Evolutionary conservation across 2,113 vertebrate genomes (phyloP), one percentile per base, ranked within the genome.

Genomic region (Spheniscus mendiculus): DNA sequence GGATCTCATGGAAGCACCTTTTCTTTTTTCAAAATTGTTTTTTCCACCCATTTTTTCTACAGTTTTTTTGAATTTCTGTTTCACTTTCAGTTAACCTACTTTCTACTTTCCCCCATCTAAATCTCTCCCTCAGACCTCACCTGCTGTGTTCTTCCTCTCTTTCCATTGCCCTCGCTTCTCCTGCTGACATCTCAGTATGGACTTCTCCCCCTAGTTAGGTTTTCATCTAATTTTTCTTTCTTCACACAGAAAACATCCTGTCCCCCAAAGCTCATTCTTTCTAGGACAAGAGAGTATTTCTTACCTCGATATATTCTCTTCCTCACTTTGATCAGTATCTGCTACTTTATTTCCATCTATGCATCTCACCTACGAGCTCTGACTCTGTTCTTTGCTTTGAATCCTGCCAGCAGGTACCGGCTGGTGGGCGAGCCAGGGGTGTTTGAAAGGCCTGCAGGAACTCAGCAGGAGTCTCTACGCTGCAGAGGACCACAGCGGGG

Each of bases 311-410:
- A n/a, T 18, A 40, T 58, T 79, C 16, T 47, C 42, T 32, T 87
- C 19, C 40, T 89, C 23, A 22, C 42, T 96, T 96, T 95, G 90
- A 97, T 97, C 87, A 83, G 89, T 55, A 66, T 85, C 93, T 95
- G 86, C 87, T 90, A 79, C 81, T 95, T 85, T 52, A 89, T 79
- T 70, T 76, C 56, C 49, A 56, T 12, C 34, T 50, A 15, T 29
- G 12, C 79, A 53, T 74, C 56, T 86, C n/a, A 30, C 25, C 32
- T 74, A 30, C 6, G 40, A 76, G 63, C 32, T 50, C 62, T n/a
- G 15, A 36, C 66, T 52, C 36, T 49, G 22, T 34, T 66, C 38
- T 45, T 56, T 16, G 14, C 42, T 67, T 44, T 67, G 27, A 72
- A 47, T 32, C 23, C 47, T 34, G 30, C 47, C 22, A 53, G 66